phyloP scores from a whole-genome alignment of 2,888 invertebrate species.

The Brachyopa scutellaris region DNA sequence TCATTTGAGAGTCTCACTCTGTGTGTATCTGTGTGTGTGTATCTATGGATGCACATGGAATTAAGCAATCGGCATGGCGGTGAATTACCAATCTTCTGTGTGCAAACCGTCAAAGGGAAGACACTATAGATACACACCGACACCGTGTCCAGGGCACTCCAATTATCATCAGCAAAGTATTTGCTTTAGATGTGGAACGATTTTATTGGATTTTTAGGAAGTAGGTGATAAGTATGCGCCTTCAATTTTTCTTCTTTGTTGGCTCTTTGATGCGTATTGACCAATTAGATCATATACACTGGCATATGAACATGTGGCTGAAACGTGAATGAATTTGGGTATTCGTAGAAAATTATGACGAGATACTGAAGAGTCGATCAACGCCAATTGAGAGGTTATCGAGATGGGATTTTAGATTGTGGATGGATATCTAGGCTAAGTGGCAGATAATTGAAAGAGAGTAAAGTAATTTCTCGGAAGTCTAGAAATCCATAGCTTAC shows the following conservation, averaged over 20 bases:
- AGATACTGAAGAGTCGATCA: constrained; percentile 40
- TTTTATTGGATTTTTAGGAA: constrained; percentile 50
- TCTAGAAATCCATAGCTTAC: constrained; percentile 1
- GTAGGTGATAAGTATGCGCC: constrained; percentile 57
- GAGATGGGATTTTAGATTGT: background rate
- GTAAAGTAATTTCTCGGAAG: constrained; percentile 12
- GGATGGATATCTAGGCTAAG: constrained; percentile 28
- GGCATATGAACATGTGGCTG: constrained; percentile 20
- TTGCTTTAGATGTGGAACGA: constrained; percentile 24
- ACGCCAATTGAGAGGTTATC: constrained; percentile 50
- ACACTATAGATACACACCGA: background rate
- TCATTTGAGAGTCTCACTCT: constrained; percentile 17
- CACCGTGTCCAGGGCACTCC: constrained; percentile 24
- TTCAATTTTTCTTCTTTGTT: background rate
- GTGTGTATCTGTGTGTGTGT: background rate
- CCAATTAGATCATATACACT: constrained; percentile 35
- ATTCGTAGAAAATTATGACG: constrained; percentile 35
- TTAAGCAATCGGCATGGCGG: constrained; percentile 61
- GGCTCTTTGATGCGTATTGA: constrained; percentile 4
- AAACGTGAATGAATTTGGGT: constrained; percentile 39
- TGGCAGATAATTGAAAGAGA: constrained; percentile 29
- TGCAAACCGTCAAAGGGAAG: background rate
- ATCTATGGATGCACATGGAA: constrained; percentile 10
- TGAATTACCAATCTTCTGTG: constrained; percentile 29
- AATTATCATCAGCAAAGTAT: constrained; percentile 45